Evolutionary conservation across 2,888 invertebrate genomes (phyloP).

Genomic region (Yponomeuta cagnagella): DNA sequence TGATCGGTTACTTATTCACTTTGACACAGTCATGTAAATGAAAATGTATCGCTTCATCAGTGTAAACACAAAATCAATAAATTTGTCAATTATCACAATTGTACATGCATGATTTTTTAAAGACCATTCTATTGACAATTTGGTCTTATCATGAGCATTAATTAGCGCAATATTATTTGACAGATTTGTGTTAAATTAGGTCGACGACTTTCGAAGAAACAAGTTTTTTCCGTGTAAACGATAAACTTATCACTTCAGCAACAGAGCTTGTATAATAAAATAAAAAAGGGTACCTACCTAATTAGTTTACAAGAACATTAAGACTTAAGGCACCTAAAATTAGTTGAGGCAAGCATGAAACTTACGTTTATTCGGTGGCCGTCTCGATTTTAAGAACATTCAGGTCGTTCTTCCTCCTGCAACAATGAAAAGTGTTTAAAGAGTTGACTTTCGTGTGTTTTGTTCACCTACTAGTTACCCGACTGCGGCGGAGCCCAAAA

Average conservation of each 20-base stretch:
- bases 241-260: background rate
- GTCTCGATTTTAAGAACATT: conserved; percentile 57
- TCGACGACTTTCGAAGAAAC: background rate
- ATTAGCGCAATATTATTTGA: conserved; percentile 4
- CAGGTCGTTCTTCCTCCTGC: conserved; percentile 61
- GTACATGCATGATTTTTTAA: too few species aligned
- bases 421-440: conserved; percentile 38
- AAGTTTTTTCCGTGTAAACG: background rate
- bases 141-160: background rate
- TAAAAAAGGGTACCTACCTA: background rate
- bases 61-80: too few species aligned
- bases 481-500: too few species aligned
- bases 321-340: background rate
- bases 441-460: too few species aligned
- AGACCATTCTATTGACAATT: background rate
- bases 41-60: background rate
- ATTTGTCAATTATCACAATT: too few species aligned
- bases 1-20: background rate
- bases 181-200: background rate
- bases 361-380: conserved; percentile 66
- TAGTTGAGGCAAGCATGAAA: conserved; percentile 17
- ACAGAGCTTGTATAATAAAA: background rate
- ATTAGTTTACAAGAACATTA: background rate
- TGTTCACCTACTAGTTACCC: too few species aligned
- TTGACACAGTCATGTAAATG: background rate